These are phyloP conservation scores for Uria aalge DNA, from an alignment of 2,113 vertebrate species.

Conservation along the genomic window DNA sequence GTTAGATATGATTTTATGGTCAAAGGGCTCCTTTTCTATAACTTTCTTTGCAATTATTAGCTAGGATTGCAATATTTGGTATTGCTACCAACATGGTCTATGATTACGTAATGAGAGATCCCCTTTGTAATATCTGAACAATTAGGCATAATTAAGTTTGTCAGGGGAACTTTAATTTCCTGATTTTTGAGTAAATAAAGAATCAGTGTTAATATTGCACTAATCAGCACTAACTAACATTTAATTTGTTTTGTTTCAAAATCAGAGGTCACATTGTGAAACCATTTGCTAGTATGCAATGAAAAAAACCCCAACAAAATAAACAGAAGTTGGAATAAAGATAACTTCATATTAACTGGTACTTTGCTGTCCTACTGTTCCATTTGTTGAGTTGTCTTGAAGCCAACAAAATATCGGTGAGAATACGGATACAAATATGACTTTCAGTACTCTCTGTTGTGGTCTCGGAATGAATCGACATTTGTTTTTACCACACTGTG, in stretches of 20 bases:
- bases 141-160: constrained; percentile 58
- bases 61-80: background rate
- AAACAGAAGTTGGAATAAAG: constrained; percentile 39
- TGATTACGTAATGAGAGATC: constrained; percentile 25
- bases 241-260: constrained; percentile 56
- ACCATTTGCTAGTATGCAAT: constrained; percentile 7
- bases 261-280: constrained; percentile 54
- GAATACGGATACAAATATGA: background rate
- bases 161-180: constrained; percentile 49
- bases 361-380: constrained; percentile 20
- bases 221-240: constrained; percentile 49
- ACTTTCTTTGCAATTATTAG: constrained; percentile 6
- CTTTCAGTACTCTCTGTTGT: background rate
- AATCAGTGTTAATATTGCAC: constrained; percentile 36
- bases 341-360: constrained; percentile 38
- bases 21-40: background rate
- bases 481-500: constrained; percentile 2
- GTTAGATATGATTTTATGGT: background rate
- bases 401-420: background rate
- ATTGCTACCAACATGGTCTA: background rate
- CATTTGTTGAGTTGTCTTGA: constrained; percentile 21
- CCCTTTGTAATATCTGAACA: constrained; percentile 38
- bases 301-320: background rate
- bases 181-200: constrained; percentile 56
- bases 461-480: background rate